Evolutionary conservation across 2,797 vertebrate genomes (phyloP).

Genomic region (Phoebastria nigripes): DNA sequence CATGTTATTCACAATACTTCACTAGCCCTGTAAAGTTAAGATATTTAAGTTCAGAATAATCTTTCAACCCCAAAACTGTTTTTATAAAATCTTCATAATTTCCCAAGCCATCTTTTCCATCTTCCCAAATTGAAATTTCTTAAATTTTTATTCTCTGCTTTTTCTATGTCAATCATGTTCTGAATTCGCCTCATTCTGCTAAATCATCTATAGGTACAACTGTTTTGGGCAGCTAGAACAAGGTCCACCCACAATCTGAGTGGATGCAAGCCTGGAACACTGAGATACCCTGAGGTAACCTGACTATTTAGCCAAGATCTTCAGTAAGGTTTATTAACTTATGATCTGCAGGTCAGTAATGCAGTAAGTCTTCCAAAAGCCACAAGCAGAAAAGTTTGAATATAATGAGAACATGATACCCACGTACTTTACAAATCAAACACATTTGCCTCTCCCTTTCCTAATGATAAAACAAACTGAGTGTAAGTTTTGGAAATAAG

Average conservation of each 20-base stretch:
- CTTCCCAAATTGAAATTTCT: neutral
- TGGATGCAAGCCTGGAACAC: neutral
- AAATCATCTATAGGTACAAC: neutral
- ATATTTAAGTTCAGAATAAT: neutral
- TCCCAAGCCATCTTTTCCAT: neutral
- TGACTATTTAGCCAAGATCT: neutral
- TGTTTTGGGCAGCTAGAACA: neutral
- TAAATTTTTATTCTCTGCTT: neutral
- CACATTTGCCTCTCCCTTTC: neutral
- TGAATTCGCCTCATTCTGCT: neutral
- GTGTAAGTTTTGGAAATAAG: neutral
- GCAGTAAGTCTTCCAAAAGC: neutral
- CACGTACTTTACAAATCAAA: neutral
- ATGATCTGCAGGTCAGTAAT: neutral
- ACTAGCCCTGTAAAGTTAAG: neutral
- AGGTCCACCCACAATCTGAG: neutral
- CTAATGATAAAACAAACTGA: neutral
- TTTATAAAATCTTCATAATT: neutral
- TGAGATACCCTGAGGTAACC: neutral
- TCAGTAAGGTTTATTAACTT: neutral
- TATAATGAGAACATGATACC: neutral
- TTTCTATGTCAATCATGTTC: neutral
- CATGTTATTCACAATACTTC: neutral
- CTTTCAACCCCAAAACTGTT: neutral
- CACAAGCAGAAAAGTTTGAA: neutral